Evolutionary conservation across 2,797 vertebrate species (phyloP).

Genomic region (Melopsittacus undulatus): DNA sequence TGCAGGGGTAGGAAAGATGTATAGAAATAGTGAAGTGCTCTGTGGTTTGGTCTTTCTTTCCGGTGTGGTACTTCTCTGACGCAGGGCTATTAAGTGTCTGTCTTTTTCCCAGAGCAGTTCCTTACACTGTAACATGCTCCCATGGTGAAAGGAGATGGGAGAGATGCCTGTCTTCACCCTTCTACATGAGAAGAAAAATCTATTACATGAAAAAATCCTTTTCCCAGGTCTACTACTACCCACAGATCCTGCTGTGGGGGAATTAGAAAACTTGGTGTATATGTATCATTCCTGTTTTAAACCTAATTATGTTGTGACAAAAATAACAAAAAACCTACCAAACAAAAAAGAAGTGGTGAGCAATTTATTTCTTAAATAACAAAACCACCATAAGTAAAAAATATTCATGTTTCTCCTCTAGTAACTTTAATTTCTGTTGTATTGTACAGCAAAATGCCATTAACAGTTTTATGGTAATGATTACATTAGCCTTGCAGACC

Average conservation of each 20-base stretch:
- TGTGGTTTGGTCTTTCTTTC: background rate
- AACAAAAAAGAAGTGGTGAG: background rate
- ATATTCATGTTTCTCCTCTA: background rate
- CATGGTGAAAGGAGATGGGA: background rate
- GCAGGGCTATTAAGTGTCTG: background rate
- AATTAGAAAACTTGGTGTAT: background rate
- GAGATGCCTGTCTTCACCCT: background rate
- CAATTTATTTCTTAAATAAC: conserved; percentile 25
- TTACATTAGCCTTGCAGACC: conserved; percentile 46
- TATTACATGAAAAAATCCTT: background rate
- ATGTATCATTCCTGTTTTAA: background rate
- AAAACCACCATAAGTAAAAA: background rate
- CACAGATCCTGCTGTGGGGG: background rate
- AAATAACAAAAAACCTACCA: fast-evolving
- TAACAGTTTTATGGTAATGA: conserved; percentile 55
- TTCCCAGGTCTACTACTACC: background rate
- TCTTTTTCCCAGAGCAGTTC: background rate
- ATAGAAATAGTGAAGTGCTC: background rate
- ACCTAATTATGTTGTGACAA: background rate
- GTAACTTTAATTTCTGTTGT: conserved; percentile 36
- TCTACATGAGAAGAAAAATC: background rate
- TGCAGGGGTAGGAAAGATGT: background rate
- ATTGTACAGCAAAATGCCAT: conserved; percentile 2
- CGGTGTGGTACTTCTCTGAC: background rate
- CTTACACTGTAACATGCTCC: background rate